Conservation (phyloP, 2,113 vertebrate species). For the Rousettus leschenaultii region DNA sequence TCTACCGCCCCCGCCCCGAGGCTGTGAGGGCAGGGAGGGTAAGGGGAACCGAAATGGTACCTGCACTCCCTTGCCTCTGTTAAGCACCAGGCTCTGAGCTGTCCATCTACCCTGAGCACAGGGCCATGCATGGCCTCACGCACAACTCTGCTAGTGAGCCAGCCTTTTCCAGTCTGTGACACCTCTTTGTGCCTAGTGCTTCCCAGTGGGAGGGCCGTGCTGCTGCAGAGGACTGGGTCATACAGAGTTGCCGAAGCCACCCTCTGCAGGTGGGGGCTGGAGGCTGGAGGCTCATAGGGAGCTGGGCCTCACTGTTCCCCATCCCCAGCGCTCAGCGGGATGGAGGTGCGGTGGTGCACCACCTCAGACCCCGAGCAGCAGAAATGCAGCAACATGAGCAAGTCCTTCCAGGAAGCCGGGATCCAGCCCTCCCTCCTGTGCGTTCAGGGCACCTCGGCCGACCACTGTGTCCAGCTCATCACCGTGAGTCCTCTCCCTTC, state of each 20-base stretch:
- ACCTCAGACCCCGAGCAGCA: slow-evolving; percentile 84
- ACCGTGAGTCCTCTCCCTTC: slow-evolving; percentile 80
- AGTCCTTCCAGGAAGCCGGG: slow-evolving; percentile 82
- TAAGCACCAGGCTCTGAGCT: background rate
- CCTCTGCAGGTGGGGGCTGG: accelerated
- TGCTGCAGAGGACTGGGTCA: background rate
- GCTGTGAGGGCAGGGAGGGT: background rate
- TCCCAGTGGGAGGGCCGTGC: background rate
- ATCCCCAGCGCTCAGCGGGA: slow-evolving; percentile 78
- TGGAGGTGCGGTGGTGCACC: slow-evolving; percentile 90
- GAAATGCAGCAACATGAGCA: slow-evolving; percentile 90
- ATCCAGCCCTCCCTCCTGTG: slow-evolving; percentile 87
- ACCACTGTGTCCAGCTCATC: slow-evolving; percentile 86
- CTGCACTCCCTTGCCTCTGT: background rate
- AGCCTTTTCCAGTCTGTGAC: background rate
- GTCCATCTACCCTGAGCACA: background rate
- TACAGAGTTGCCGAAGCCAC: background rate
- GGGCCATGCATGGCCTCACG: background rate
- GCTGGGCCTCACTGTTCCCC: background rate
- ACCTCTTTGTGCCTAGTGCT: background rate
- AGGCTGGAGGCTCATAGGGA: background rate
- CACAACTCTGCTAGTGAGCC: background rate
- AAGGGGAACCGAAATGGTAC: background rate
- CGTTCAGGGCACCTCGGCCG: slow-evolving; percentile 68
- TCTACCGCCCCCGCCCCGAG: background rate